Conservation (phyloP, 2,113 vertebrate species). For the Conger conger region DNA sequence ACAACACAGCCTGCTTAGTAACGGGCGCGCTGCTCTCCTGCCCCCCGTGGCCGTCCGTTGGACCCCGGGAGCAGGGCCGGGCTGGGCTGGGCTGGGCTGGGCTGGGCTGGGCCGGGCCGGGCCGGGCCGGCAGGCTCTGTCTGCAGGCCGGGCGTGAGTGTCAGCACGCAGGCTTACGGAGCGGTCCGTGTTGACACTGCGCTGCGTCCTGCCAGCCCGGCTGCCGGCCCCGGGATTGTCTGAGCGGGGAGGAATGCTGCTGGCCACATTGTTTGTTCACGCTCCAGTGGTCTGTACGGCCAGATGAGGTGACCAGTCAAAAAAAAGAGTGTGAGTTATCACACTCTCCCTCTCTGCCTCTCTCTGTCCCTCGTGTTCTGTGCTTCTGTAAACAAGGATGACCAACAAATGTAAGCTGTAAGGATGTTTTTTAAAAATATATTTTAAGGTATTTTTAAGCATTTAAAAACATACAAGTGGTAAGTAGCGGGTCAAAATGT, state of each 20-base stretch:
- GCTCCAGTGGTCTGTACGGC: neutral
- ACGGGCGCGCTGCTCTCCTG: neutral
- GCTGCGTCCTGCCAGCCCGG: conserved; percentile 1
- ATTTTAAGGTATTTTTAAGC: neutral
- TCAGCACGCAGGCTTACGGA: conserved; percentile 19
- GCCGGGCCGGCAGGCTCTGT: conserved; percentile 1
- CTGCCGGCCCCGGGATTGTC: conserved; percentile 5
- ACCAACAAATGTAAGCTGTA: neutral
- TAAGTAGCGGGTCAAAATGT: conserved; percentile 28
- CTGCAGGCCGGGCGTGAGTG: conserved; percentile 4
- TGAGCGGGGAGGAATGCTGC: neutral
- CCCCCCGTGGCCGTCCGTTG: neutral
- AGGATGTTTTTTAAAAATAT: neutral
- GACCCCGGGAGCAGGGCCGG: neutral
- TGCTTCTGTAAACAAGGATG: neutral
- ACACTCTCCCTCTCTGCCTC: neutral
- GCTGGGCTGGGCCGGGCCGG: neutral
- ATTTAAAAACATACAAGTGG: neutral
- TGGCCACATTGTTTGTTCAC: neutral
- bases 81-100: neutral
- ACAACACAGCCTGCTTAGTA: neutral
- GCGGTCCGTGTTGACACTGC: neutral
- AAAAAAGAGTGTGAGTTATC: conserved; percentile 8
- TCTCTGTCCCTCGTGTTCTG: neutral
- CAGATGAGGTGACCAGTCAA: conserved; percentile 10